Percentiles rank a stretch among this genome's conserved stretches.
Conservation (phyloP, 2,888 invertebrate genomes). For the Andrena hattorfiana region DNA sequence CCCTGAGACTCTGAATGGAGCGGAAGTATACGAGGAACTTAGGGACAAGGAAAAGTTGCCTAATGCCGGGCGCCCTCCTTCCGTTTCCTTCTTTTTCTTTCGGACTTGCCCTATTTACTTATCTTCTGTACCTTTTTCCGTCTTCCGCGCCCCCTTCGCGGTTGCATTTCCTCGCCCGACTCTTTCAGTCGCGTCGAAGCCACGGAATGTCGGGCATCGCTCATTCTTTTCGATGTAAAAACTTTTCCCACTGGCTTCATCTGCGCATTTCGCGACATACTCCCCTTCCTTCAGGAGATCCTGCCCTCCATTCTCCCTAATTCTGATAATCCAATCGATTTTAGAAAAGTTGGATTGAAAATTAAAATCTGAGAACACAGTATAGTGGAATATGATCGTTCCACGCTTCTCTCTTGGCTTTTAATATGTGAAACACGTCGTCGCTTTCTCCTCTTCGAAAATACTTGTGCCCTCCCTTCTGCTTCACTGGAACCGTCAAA, state of each 20-base stretch:
- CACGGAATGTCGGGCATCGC: constrained; percentile 17
- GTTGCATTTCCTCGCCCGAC: constrained; percentile 2
- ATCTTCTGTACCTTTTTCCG: constrained; percentile 42
- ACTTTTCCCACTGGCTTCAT: constrained; percentile 41
- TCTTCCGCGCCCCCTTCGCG: constrained; percentile 4
- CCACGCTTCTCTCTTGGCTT: too few species aligned
- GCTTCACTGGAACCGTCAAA: neutral
- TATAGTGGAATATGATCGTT: too few species aligned
- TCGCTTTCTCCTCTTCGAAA: neutral
- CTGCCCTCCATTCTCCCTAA: too few species aligned
- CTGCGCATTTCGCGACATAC: constrained; percentile 30
- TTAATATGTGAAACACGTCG: neutral
- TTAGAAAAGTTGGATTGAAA: too few species aligned
- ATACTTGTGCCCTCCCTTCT: neutral
- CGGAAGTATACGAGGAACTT: constrained; percentile 12
- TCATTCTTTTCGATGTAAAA: constrained; percentile 45
- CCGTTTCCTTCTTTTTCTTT: constrained; percentile 13
- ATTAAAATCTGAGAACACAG: too few species aligned
- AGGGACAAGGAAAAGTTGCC: constrained; percentile 25
- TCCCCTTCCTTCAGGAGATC: neutral
- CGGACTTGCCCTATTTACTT: constrained; percentile 46
- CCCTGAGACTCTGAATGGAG: neutral
- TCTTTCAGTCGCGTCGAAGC: constrained; percentile 10
- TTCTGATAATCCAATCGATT: too few species aligned
- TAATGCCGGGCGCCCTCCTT: constrained; percentile 14